Conservation (phyloP, 2,888 invertebrate species). For the Chrysomela aeneicollis region DNA sequence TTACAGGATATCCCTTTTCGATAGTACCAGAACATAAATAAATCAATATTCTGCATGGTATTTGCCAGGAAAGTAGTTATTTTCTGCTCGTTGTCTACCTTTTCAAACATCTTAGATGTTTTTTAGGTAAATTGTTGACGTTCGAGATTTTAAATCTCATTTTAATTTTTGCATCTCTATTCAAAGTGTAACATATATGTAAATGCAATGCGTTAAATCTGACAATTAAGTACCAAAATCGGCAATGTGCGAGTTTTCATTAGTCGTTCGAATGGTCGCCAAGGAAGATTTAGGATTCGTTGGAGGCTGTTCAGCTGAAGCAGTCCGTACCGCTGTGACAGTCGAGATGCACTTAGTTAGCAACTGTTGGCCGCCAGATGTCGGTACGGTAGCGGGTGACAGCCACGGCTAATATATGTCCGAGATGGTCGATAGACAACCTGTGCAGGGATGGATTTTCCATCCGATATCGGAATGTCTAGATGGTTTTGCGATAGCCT, state of each 20-base stretch:
- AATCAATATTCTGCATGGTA: no score
- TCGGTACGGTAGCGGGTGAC: constrained; percentile 60
- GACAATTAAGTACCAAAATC: constrained; percentile 20
- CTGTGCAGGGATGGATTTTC: constrained; percentile 42
- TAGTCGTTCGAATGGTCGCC: constrained; percentile 43
- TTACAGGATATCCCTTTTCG: no score
- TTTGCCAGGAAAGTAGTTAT: no score
- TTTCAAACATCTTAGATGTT: no score
- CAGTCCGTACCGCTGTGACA: constrained; percentile 49
- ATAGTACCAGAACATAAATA: no score
- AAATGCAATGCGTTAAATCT: constrained; percentile 5
- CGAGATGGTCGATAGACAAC: constrained; percentile 50
- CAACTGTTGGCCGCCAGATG: constrained; percentile 58
- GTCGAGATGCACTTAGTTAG: constrained; percentile 57
- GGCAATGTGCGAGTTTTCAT: constrained; percentile 25
- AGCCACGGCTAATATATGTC: constrained; percentile 54
- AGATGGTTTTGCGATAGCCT: no score
- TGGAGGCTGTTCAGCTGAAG: constrained; percentile 39
- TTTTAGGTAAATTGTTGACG: no score
- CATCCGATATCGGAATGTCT: not conserved
- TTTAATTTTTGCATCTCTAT: no score
- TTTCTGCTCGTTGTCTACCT: no score
- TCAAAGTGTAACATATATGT: no score
- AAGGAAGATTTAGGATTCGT: constrained; percentile 47
- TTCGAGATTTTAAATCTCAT: no score